Percentiles rank a stretch among this genome's conserved stretches.
These are phyloP conservation scores for Salmo trutta DNA, from an alignment of 2,797 vertebrate species.

Conservation along the genomic window DNA sequence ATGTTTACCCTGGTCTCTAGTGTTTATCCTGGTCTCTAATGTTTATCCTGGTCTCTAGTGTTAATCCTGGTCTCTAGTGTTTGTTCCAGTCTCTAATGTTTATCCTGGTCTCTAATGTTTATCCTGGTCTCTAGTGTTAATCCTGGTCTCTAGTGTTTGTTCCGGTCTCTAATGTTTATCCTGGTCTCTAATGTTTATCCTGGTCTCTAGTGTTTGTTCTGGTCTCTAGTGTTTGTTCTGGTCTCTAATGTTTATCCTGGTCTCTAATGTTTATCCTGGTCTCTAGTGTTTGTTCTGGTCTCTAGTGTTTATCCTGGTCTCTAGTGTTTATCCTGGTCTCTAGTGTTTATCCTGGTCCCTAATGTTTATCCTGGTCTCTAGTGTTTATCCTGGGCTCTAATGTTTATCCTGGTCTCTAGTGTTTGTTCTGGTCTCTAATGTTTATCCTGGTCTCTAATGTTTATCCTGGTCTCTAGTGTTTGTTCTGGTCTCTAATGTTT, in stretches of 20 bases:
- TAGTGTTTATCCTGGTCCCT: not conserved
- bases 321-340: too few relatives aligned
- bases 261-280: not conserved
- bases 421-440: not conserved
- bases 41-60: not conserved
- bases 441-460: too few relatives aligned
- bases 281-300: not conserved
- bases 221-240: not conserved
- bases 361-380: not conserved
- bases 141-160: too few relatives aligned
- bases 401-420: not conserved
- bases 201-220: not conserved
- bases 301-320: not conserved
- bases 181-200: not conserved
- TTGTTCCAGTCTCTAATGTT: not conserved
- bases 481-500: not conserved
- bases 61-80: not conserved
- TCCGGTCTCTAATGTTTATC: not conserved
- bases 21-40: too few relatives aligned
- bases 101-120: not conserved
- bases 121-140: not conserved
- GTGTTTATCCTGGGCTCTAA: not conserved
- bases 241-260: not conserved
- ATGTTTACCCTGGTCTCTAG: not conserved
- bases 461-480: not conserved